Conservation (phyloP, 2,113 vertebrate genomes). For the Nothobranchius kuhntae region DNA sequence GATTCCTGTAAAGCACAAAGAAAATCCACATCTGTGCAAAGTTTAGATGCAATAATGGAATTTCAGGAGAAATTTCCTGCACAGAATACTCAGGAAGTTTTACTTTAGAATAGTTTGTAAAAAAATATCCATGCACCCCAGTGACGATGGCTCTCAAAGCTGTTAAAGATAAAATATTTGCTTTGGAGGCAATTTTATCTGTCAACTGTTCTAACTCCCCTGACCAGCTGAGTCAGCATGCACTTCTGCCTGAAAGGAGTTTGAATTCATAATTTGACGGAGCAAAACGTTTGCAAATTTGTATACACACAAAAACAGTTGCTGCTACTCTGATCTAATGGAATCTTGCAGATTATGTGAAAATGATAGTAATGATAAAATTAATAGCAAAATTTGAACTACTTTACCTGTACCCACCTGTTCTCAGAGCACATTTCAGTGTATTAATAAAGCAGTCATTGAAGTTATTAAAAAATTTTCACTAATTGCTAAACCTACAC, state of each 20-base stretch:
- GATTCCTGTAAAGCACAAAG: not conserved
- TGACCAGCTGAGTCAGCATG: not conserved
- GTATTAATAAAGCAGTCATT: no score
- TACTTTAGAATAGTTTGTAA: not conserved
- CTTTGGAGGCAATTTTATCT: not conserved
- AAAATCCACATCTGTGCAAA: not conserved
- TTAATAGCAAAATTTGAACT: no score
- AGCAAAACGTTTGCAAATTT: not conserved
- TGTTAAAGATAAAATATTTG: no score
- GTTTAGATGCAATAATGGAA: not conserved
- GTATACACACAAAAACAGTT: not conserved
- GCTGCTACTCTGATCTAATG: not conserved
- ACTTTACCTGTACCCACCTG: no score
- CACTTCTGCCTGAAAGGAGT: no score
- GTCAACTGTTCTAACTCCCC: not conserved
- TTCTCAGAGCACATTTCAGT: no score
- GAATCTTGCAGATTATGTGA: not conserved
- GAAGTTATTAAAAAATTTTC: no score
- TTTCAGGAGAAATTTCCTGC: conserved; percentile 1
- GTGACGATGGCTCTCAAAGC: not conserved
- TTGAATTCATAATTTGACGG: no score
- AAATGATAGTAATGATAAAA: not conserved
- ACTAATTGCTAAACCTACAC: no score
- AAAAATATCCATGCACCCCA: not conserved
- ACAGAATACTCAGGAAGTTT: not conserved